Conservation (phyloP, 2,797 vertebrate genomes). For the Jordanella pulchra region DNA sequence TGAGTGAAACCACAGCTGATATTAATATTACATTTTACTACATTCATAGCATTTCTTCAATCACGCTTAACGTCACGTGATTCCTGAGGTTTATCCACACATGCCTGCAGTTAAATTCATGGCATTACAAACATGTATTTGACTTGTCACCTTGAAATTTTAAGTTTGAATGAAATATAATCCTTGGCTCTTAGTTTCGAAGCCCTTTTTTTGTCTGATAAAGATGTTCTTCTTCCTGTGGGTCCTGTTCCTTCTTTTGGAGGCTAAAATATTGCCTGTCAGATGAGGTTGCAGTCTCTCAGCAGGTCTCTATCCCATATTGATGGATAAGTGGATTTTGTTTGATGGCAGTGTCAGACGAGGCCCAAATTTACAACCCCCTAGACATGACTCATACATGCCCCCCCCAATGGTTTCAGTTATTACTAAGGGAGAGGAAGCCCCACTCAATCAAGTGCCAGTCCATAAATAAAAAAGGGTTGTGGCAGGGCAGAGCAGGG, state of each 20-base stretch:
- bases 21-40: conserved; percentile 39
- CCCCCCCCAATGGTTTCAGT: conserved; percentile 68
- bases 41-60: conserved; percentile 56
- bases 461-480: conserved; percentile 78
- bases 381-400: conserved; percentile 75
- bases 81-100: conserved; percentile 59
- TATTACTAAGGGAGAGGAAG: conserved; percentile 73
- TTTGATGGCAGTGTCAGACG: conserved; percentile 67
- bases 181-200: neutral
- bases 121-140: conserved; percentile 40
- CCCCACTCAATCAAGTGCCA: conserved; percentile 78
- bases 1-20: conserved; percentile 33
- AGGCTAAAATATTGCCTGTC: conserved; percentile 34
- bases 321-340: conserved; percentile 76
- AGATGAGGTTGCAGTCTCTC: conserved; percentile 39
- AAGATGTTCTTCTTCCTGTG: conserved; percentile 10
- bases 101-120: conserved; percentile 47
- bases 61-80: conserved; percentile 53
- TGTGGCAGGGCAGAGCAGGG: conserved; percentile 66
- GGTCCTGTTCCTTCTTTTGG: neutral
- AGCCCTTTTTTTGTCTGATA: conserved; percentile 15
- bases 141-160: conserved; percentile 41
- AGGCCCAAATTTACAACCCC: conserved; percentile 73
- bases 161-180: conserved; percentile 3
- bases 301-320: conserved; percentile 53